Evolutionary conservation across 2,888 invertebrate genomes (phyloP).

Genomic region (Drosophila paracracens): DNA sequence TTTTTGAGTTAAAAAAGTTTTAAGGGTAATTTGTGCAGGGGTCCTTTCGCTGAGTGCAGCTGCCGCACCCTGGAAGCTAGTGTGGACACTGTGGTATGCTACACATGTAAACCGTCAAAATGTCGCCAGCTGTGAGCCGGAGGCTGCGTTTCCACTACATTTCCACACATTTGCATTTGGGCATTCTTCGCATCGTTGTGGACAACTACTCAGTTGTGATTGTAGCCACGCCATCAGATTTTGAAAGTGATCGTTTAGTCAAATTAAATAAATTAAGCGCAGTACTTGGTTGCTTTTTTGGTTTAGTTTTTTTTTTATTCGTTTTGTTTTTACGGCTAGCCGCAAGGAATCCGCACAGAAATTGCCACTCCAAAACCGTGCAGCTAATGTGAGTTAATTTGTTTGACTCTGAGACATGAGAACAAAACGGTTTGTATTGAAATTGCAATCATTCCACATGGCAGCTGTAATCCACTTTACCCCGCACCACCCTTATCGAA

Average conservation of each 20-base stretch:
- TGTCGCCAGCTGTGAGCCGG: conserved; percentile 42
- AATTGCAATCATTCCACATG: conserved; percentile 51
- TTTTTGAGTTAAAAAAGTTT: too few species aligned
- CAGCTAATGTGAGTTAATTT: conserved; percentile 62
- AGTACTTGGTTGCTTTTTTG: conserved; percentile 25
- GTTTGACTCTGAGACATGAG: conserved; percentile 52
- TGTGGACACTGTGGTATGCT: conserved; percentile 36
- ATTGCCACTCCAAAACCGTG: conserved; percentile 26
- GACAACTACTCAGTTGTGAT: conserved; percentile 19
- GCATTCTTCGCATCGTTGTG: conserved; percentile 59
- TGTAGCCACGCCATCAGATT: conserved; percentile 31
- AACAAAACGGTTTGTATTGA: conserved; percentile 49
- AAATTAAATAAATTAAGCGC: conserved; percentile 67
- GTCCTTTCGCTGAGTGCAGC: conserved; percentile 8
- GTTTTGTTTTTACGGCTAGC: conserved; percentile 21
- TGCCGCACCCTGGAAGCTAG: neutral
- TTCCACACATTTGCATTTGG: conserved; percentile 44
- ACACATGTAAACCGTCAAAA: conserved; percentile 64
- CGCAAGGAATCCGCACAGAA: conserved; percentile 42
- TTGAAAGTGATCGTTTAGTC: conserved; percentile 63
- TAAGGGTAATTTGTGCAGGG: neutral
- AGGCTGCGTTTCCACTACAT: conserved; percentile 17
- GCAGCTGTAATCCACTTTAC: neutral
- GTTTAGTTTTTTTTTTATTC: neutral
- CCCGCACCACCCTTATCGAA: conserved; percentile 33